These are phyloP conservation scores for Mareca strepera DNA, from an alignment of 2,797 vertebrate species.

Conservation along the genomic window DNA sequence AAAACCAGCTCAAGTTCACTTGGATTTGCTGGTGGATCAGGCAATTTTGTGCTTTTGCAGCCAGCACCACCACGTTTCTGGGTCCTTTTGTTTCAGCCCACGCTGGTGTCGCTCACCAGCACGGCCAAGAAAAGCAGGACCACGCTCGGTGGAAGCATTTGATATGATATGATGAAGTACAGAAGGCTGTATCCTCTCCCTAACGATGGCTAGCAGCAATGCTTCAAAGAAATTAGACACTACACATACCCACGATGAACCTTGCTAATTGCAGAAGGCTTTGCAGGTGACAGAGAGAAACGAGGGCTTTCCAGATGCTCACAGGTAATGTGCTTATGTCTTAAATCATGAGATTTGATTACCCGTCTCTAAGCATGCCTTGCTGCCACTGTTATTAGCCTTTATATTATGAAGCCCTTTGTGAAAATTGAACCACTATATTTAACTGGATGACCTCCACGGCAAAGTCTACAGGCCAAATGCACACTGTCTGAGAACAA, in stretches of 20 bases:
- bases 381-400: conserved; percentile 32
- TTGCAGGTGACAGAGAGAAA: conserved; percentile 38
- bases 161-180: not conserved
- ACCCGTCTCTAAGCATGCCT: not conserved
- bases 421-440: conserved; percentile 28
- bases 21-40: not conserved
- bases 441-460: conserved; percentile 15
- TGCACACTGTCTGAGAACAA: not conserved
- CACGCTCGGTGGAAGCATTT: not conserved
- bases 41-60: not conserved
- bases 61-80: not conserved
- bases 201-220: not conserved
- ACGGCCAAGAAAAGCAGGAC: not conserved
- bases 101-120: not conserved
- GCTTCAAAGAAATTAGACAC: not conserved
- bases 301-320: not conserved
- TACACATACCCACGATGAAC: not conserved
- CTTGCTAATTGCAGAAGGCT: conserved; percentile 18
- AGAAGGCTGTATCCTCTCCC: not conserved
- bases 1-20: not conserved
- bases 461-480: not conserved
- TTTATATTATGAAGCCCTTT: conserved; percentile 14
- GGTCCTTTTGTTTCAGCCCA: conserved; percentile 7
- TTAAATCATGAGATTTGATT: conserved; percentile 46
- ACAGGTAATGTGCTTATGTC: not conserved